These are phyloP conservation scores for Globodera ellingtonae DNA, from an alignment of 1,140 invertebrate species.

Conservation along the genomic window DNA sequence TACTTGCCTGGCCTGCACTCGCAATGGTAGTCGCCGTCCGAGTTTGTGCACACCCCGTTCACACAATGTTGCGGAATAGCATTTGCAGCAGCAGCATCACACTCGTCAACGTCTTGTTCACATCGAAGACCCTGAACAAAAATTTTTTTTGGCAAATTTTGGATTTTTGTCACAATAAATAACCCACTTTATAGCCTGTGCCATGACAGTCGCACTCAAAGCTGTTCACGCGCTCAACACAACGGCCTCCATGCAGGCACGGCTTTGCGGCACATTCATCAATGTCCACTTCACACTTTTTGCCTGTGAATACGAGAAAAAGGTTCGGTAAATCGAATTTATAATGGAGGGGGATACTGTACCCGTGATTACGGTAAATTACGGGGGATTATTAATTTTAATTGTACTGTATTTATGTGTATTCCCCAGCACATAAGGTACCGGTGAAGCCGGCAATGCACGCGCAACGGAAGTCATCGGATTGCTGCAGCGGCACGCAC, in stretches of 20 bases:
- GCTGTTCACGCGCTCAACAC: constrained; percentile 57
- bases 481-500: constrained; percentile 37
- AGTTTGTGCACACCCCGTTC: constrained; percentile 50
- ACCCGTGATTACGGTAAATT: too few species aligned
- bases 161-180: not conserved
- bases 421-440: not conserved
- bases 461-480: constrained; percentile 50
- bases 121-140: constrained; percentile 46
- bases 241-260: constrained; percentile 54
- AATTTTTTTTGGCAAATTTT: not conserved
- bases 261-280: constrained; percentile 51
- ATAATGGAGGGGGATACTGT: too few species aligned
- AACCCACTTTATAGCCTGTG: constrained; percentile 48
- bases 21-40: constrained; percentile 54
- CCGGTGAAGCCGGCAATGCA: constrained; percentile 60
- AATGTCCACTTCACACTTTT: constrained; percentile 59
- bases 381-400: too few species aligned
- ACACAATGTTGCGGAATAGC: constrained; percentile 3
- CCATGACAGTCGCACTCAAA: constrained; percentile 59
- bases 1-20: constrained; percentile 32
- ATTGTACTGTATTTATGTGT: too few species aligned
- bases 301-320: constrained; percentile 19
- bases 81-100: constrained; percentile 12
- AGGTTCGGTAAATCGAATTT: too few species aligned
- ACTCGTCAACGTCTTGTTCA: constrained; percentile 59